Evolutionary conservation across 2,797 vertebrate species (phyloP).

Genomic region (Microctenopoma stevenorrisi): DNA sequence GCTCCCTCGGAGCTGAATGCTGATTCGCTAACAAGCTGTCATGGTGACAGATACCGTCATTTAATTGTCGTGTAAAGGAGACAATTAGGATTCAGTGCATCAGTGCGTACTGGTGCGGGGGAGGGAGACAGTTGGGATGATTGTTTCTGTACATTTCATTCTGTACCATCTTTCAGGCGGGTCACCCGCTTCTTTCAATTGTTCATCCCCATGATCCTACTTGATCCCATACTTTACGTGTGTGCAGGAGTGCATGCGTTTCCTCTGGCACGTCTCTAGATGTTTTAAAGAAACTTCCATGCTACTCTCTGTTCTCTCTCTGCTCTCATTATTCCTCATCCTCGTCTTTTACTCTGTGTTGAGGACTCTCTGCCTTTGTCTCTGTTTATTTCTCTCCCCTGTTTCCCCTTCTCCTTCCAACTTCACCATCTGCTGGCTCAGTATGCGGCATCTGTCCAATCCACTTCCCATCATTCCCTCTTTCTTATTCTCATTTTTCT

Average conservation of each 20-base stretch:
- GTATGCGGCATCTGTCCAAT: conserved; percentile 44
- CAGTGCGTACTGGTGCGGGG: conserved; percentile 39
- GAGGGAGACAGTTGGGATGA: conserved; percentile 6
- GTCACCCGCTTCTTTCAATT: conserved; percentile 45
- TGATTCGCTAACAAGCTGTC: conserved; percentile 74
- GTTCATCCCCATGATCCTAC: conserved; percentile 58
- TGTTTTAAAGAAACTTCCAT: background rate
- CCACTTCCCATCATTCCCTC: conserved; percentile 16
- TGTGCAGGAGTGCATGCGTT: conserved; percentile 5
- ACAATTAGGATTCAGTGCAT: conserved; percentile 62
- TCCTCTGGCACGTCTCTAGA: background rate
- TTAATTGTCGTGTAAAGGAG: conserved; percentile 72
- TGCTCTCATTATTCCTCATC: background rate
- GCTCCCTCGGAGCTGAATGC: conserved; percentile 51
- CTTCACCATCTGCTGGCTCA: conserved; percentile 51
- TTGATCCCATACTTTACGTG: conserved; percentile 39
- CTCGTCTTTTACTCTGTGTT: background rate
- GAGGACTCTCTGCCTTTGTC: background rate
- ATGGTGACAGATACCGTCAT: conserved; percentile 71
- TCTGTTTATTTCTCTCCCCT: background rate
- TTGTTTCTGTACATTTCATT: conserved; percentile 41
- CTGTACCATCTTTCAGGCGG: conserved; percentile 40
- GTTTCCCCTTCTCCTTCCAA: conserved; percentile 10
- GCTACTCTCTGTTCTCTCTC: background rate
- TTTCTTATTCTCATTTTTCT: conserved; percentile 24